Evolutionary conservation across 2,797 vertebrate genomes (phyloP).

Genomic region (Phylloscopus collybita): DNA sequence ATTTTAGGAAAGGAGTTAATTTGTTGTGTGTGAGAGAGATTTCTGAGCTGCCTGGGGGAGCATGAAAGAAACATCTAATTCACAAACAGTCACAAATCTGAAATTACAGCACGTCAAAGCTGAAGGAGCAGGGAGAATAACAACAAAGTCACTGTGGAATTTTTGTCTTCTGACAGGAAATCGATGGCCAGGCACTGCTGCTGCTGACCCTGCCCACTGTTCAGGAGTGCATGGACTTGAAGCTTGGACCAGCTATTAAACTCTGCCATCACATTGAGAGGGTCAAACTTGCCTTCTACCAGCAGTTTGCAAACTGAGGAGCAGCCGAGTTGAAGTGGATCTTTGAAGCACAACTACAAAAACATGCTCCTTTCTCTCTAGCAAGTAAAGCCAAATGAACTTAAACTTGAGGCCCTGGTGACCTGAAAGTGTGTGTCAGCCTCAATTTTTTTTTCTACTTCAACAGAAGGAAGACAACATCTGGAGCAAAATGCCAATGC

Average conservation of each 20-base stretch:
- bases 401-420: slow-evolving; percentile 31
- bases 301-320: slow-evolving; percentile 92
- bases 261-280: slow-evolving; percentile 98
- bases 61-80: background rate
- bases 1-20: background rate
- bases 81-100: background rate
- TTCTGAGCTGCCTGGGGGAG: background rate
- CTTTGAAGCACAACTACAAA: slow-evolving; percentile 78
- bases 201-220: slow-evolving; percentile 96
- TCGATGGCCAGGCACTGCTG: slow-evolving; percentile 95
- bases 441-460: slow-evolving; percentile 68
- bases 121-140: background rate
- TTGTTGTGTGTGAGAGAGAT: background rate
- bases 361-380: slow-evolving; percentile 51
- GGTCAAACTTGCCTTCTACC: slow-evolving; percentile 98
- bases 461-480: slow-evolving; percentile 65
- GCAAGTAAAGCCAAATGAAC: slow-evolving; percentile 52
- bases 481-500: slow-evolving; percentile 72
- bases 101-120: background rate
- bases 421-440: slow-evolving; percentile 55
- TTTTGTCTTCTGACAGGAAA: slow-evolving; percentile 85
- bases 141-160: background rate
- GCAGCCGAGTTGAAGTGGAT: slow-evolving; percentile 63
- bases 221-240: slow-evolving; percentile 99
- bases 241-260: slow-evolving; percentile 96